phyloP scores from a whole-genome alignment of 2,888 invertebrate species.

The Caenorhabditis sp. region DNA sequence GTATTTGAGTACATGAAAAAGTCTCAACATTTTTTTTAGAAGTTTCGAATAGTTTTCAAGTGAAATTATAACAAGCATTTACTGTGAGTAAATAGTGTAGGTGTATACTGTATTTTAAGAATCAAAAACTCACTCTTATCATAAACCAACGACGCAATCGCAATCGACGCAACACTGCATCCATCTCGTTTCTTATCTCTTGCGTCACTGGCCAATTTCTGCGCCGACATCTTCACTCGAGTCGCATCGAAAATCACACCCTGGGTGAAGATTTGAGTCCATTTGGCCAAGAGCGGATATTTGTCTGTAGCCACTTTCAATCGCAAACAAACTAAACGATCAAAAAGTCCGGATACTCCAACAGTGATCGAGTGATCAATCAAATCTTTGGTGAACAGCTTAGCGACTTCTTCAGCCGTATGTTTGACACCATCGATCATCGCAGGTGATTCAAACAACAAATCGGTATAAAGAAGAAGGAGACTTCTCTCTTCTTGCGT shows the following conservation, averaged over 20 bases:
- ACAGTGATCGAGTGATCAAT: conserved; percentile 59
- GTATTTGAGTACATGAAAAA: too few species aligned
- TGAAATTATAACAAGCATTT: too few species aligned
- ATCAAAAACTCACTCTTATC: conserved; percentile 35
- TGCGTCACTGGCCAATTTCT: conserved; percentile 84
- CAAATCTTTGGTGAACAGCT: conserved; percentile 75
- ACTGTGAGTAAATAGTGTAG: too few species aligned
- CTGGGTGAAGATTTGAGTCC: conserved; percentile 81
- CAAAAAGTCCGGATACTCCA: conserved; percentile 57
- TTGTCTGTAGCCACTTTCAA: conserved; percentile 78
- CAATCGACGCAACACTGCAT: conserved; percentile 75
- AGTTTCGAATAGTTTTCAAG: too few species aligned
- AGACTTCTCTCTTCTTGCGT: conserved; percentile 57
- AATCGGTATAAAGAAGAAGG: conserved; percentile 81
- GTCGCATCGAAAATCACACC: conserved; percentile 37
- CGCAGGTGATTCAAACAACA: conserved; percentile 81
- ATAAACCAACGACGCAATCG: conserved; percentile 43
- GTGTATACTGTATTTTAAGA: too few species aligned
- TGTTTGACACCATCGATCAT: conserved; percentile 53
- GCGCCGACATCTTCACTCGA: conserved; percentile 76
- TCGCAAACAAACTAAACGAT: conserved; percentile 54
- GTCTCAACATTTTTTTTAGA: too few species aligned
- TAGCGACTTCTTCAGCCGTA: conserved; percentile 79
- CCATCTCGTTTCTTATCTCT: conserved; percentile 82
- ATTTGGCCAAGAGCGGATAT: conserved; percentile 80